Conservation (phyloP, 1,140 invertebrate genomes). For the Condylostylus longicornis region DNA sequence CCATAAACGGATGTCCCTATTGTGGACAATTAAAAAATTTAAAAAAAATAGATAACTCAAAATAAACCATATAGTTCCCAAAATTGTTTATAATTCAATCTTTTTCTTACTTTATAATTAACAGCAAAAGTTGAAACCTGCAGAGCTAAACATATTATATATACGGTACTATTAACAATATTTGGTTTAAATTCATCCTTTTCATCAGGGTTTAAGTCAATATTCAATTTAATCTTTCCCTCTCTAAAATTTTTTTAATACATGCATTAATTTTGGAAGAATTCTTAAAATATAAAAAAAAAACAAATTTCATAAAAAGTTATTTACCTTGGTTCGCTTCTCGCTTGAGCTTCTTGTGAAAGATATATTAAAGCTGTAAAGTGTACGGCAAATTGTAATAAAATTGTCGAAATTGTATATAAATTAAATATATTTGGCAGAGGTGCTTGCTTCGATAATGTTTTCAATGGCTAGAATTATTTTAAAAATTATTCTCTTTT, state of each 20-base stretch:
- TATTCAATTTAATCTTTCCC: conserved; percentile 39
- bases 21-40: conserved; percentile 15
- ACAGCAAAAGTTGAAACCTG: conserved; percentile 98
- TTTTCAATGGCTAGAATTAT: conserved; percentile 72
- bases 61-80: not conserved
- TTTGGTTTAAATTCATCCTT: conserved; percentile 82
- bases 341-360: conserved; percentile 57
- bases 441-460: conserved; percentile 82
- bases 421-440: conserved; percentile 98
- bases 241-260: conserved; percentile 28
- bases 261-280: conserved; percentile 1
- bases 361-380: conserved; percentile 84
- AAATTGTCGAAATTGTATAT: conserved; percentile 91
- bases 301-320: conserved; percentile 3
- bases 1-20: conserved; percentile 97
- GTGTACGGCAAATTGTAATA: conserved; percentile 90
- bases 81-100: conserved; percentile 7
- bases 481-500: conserved; percentile 10
- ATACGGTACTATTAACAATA: conserved; percentile 93
- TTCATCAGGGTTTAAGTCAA: conserved; percentile 45
- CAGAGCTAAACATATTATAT: conserved; percentile 92
- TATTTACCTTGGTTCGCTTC: conserved; percentile 49
- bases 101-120: conserved; percentile 82
- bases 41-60: conserved; percentile 4
- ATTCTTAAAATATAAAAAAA: not conserved